Evolutionary conservation across 2,113 vertebrate species (phyloP).

Genomic region (Sylvilagus bachmani): DNA sequence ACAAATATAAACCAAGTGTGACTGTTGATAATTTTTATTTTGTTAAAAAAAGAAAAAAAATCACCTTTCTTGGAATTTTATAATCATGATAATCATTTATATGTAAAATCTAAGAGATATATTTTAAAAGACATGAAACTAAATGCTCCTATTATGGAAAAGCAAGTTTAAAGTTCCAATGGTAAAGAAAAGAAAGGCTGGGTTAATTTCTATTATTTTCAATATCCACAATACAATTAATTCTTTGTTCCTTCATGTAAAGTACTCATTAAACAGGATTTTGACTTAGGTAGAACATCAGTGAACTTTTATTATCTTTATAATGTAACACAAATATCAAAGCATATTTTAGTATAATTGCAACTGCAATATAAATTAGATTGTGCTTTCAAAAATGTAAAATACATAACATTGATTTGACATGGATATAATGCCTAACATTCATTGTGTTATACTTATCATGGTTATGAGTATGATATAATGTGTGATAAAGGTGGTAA

Average conservation of each 20-base stretch:
- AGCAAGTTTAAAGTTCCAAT: not conserved
- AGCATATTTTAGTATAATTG: not conserved
- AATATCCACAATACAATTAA: not conserved
- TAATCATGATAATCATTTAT: not conserved
- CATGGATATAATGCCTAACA: not conserved
- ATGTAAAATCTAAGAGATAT: not conserved
- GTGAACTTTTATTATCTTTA: not conserved
- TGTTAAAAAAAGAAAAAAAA: not conserved
- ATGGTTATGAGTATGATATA: not conserved
- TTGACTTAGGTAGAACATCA: not conserved
- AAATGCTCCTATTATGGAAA: not conserved
- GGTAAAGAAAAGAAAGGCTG: fast-evolving
- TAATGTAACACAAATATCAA: not conserved
- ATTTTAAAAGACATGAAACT: not conserved
- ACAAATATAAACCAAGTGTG: not conserved
- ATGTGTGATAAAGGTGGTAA: not conserved
- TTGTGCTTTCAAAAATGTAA: not conserved
- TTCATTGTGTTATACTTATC: not conserved
- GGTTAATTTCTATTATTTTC: not conserved
- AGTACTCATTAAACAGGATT: not conserved
- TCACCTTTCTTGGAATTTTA: not conserved
- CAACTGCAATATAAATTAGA: not conserved
- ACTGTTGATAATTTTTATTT: not conserved
- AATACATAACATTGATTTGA: not conserved
- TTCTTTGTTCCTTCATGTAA: not conserved